Conservation (phyloP, 2,113 vertebrate species). For the Ceyx melanurus region DNA sequence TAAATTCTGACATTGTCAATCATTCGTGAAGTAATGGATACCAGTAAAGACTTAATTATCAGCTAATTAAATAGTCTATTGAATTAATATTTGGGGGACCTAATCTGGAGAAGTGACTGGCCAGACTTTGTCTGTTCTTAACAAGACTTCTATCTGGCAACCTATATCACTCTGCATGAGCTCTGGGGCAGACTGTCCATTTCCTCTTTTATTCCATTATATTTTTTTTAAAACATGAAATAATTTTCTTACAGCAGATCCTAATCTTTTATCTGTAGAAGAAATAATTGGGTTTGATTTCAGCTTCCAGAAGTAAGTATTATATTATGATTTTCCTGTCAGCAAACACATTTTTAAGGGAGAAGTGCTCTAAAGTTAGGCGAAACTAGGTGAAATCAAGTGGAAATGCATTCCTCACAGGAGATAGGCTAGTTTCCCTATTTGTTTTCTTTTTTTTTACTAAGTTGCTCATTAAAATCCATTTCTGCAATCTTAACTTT, state of each 20-base stretch:
- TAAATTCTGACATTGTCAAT: not conserved
- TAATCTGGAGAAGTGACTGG: not conserved
- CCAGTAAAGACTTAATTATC: not conserved
- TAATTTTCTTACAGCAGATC: not conserved
- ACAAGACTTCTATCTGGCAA: not conserved
- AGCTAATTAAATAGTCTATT: not conserved
- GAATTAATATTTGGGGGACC: not conserved
- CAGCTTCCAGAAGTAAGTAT: constrained; percentile 13
- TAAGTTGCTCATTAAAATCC: constrained; percentile 40
- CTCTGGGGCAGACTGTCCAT: not conserved
- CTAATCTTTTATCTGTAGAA: constrained; percentile 24
- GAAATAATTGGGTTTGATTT: constrained; percentile 21
- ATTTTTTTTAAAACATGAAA: not conserved
- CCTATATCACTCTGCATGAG: not conserved
- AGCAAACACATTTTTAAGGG: constrained; percentile 37
- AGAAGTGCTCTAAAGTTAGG: constrained; percentile 27
- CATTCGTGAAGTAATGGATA: not conserved
- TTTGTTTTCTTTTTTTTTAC: not conserved
- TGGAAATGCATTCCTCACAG: constrained; percentile 11
- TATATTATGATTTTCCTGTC: constrained; percentile 48
- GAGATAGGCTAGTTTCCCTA: not conserved
- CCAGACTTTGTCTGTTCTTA: not conserved
- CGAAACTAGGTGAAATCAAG: constrained; percentile 37
- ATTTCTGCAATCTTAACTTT: constrained; percentile 57
- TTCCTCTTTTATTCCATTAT: not conserved